Conservation (phyloP, 2,888 invertebrate genomes). For the Panopea generosa region DNA sequence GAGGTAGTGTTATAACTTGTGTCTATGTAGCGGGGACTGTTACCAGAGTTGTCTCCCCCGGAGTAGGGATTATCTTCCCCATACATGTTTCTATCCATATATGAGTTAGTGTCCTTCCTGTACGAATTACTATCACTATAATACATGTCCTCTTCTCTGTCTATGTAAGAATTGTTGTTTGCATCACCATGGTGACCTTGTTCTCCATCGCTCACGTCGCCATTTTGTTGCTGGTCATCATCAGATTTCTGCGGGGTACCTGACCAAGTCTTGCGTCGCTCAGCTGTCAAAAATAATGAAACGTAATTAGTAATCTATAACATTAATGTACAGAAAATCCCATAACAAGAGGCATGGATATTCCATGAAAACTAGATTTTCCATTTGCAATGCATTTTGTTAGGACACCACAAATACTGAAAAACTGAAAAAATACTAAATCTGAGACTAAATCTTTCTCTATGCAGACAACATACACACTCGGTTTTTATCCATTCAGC, state of each 20-base stretch:
- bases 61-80: constrained; percentile 20
- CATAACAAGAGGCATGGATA: too few species aligned
- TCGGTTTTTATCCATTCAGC: too few species aligned
- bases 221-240: constrained; percentile 11
- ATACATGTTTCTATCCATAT: neutral
- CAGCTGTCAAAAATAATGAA: constrained; percentile 67
- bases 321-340: too few species aligned
- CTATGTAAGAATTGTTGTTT: constrained; percentile 39
- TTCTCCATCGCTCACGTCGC: constrained; percentile 31
- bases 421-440: too few species aligned
- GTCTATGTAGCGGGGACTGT: constrained; percentile 12
- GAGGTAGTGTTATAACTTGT: constrained; percentile 42
- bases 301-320: too few species aligned
- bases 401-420: too few species aligned
- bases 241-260: constrained; percentile 62
- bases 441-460: too few species aligned
- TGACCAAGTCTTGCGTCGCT: constrained; percentile 80
- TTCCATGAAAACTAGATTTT: too few species aligned
- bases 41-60: constrained; percentile 41
- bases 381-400: too few species aligned
- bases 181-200: constrained; percentile 23
- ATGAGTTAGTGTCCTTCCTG: neutral
- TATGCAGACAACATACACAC: too few species aligned
- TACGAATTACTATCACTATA: neutral
- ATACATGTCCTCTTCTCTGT: neutral